Percentiles rank a stretch among this genome's conserved stretches.
Conservation (phyloP, 2,888 invertebrate species). For the Volucella inflata region DNA sequence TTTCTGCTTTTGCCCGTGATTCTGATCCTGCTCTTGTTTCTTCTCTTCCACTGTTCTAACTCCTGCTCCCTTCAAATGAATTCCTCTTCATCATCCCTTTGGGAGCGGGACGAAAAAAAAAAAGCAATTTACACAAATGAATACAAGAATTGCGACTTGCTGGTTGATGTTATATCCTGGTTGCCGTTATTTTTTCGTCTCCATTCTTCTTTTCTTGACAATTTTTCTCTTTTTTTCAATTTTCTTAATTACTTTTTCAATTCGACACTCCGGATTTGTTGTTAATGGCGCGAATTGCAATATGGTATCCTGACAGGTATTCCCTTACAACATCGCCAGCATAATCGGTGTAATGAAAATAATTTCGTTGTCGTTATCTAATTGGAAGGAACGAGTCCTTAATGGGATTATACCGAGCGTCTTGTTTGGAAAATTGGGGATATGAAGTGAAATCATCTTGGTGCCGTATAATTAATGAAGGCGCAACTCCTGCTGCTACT, state of each 20-base stretch:
- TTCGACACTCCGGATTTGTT: constrained; percentile 31
- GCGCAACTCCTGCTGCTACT: neutral
- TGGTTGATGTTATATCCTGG: constrained; percentile 9
- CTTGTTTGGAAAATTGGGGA: constrained; percentile 9
- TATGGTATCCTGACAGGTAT: constrained; percentile 2
- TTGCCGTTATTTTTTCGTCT: neutral
- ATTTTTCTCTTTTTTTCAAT: neutral
- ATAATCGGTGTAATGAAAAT: constrained; percentile 4
- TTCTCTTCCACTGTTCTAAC: too few species aligned
- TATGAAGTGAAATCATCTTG: constrained; percentile 25
- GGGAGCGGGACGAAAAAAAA: too few species aligned
- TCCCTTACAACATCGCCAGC: neutral
- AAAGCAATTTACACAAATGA: neutral
- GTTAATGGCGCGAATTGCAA: constrained; percentile 34
- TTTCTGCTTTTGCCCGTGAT: too few species aligned
- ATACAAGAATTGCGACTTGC: constrained; percentile 19
- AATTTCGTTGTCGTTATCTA: constrained; percentile 32
- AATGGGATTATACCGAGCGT: constrained; percentile 36
- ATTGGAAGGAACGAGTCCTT: constrained; percentile 41
- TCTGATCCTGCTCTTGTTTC: too few species aligned
- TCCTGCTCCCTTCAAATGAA: neutral
- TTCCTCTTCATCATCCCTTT: too few species aligned
- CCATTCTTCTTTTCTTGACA: neutral
- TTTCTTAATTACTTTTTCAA: constrained; percentile 50
- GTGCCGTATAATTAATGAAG: neutral